Percentiles rank a stretch among this genome's conserved stretches.
Evolutionary conservation across 2,113 vertebrate genomes (phyloP).

Genomic region (Elgaria multicarinata): DNA sequence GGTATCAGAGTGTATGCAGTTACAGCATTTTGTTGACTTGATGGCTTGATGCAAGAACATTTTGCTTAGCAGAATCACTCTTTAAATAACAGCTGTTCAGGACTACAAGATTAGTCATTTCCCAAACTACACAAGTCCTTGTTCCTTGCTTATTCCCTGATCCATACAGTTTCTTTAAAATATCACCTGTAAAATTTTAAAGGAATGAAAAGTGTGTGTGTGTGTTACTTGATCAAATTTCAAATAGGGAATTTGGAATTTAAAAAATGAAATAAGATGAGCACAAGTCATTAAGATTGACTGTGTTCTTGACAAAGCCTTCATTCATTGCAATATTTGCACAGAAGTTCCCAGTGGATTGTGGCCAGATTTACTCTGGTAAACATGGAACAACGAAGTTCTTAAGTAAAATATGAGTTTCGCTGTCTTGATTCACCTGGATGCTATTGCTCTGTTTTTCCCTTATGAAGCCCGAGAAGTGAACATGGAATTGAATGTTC

Average conservation of each 20-base stretch:
- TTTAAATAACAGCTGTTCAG: conserved; percentile 5
- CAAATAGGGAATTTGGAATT: not conserved
- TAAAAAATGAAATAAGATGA: not conserved
- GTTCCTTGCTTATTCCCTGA: not conserved
- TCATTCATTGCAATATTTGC: not conserved
- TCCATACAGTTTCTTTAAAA: not conserved
- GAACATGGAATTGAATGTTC: not conserved
- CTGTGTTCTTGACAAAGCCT: not conserved
- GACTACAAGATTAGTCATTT: not conserved
- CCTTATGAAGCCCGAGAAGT: not conserved
- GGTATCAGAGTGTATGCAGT: not conserved
- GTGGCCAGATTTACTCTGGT: too few relatives aligned
- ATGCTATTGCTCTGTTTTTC: not conserved
- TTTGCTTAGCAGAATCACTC: conserved; percentile 14
- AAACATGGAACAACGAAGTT: not conserved
- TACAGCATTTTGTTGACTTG: conserved; percentile 5
- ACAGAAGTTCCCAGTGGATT: not conserved
- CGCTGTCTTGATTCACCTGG: too few relatives aligned
- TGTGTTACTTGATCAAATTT: too few relatives aligned
- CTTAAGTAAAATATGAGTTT: too few relatives aligned
- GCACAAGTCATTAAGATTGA: not conserved
- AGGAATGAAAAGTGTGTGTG: not conserved
- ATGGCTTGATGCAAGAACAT: conserved; percentile 8
- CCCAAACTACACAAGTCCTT: not conserved
- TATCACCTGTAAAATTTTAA: not conserved